Percentiles rank a stretch among this genome's conserved stretches.
Conservation (phyloP, 2,113 vertebrate species). For the Bubo blakistoni region DNA sequence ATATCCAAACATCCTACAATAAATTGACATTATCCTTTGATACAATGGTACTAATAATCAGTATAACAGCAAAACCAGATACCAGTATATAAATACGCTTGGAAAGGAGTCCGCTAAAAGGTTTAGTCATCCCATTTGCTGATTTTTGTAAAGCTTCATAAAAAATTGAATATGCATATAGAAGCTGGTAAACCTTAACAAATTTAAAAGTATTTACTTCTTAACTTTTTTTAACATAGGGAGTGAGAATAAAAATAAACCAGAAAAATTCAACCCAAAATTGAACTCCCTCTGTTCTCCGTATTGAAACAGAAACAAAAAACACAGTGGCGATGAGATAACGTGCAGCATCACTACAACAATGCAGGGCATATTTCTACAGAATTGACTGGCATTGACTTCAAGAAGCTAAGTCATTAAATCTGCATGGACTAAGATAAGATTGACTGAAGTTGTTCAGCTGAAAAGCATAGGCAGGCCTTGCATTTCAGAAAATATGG, state of each 20-base stretch:
- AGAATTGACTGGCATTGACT: not conserved
- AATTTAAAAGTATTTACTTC: not conserved
- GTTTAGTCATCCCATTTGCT: not conserved
- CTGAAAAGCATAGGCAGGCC: not conserved
- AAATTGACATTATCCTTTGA: not conserved
- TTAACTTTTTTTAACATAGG: not conserved
- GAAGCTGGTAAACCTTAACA: not conserved
- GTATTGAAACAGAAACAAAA: not conserved
- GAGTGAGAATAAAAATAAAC: not conserved
- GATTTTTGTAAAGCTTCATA: not conserved
- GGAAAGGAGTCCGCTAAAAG: not conserved
- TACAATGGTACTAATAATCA: not conserved
- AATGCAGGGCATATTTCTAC: not conserved
- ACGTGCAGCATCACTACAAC: not conserved
- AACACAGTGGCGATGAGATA: rapidly evolving
- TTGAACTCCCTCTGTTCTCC: not conserved
- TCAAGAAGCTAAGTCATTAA: not conserved
- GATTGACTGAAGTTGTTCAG: not conserved
- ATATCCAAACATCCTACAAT: not conserved
- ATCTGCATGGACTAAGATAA: not conserved
- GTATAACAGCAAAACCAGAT: not conserved
- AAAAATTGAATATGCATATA: not conserved
- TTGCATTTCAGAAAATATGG: not conserved
- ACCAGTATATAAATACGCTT: not conserved
- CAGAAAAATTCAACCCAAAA: not conserved